phyloP scores from a whole-genome alignment of 1,140 invertebrate species.

The Drosophila cardini region DNA sequence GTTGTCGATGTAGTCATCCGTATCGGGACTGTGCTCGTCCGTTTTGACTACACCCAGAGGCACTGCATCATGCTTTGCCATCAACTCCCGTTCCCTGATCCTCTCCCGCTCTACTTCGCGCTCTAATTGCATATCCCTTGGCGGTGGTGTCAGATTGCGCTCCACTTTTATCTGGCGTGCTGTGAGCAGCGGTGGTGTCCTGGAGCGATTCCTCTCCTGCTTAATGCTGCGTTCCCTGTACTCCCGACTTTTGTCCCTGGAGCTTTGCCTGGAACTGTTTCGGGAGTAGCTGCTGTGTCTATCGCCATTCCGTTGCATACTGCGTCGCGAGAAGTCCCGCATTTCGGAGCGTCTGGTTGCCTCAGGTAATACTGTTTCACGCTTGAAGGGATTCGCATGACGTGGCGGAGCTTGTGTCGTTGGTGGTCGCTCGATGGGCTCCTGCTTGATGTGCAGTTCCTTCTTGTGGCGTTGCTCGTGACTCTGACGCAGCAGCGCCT shows the following conservation, averaged over 20 bases:
- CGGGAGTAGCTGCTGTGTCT: constrained; percentile 5
- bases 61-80: not conserved
- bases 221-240: constrained; percentile 51
- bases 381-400: constrained; percentile 58
- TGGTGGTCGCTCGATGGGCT: constrained; percentile 25
- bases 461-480: constrained; percentile 57
- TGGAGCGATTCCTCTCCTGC: constrained; percentile 53
- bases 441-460: constrained; percentile 32
- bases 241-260: constrained; percentile 8
- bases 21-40: constrained; percentile 72
- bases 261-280: not conserved
- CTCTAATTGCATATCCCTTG: not conserved
- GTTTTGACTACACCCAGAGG: not conserved
- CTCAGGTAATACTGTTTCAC: constrained; percentile 66
- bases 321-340: constrained; percentile 2
- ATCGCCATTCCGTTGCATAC: constrained; percentile 30
- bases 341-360: not conserved
- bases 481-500: constrained; percentile 59
- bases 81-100: constrained; percentile 6
- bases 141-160: constrained; percentile 51
- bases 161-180: constrained; percentile 54
- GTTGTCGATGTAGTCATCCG: constrained; percentile 82
- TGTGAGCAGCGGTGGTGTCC: constrained; percentile 45
- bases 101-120: not conserved
- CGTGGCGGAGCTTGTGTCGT: not conserved